Base-by-base conservation (phyloP, 2,888 invertebrate species). In the Endotricha flammealis region DNA sequence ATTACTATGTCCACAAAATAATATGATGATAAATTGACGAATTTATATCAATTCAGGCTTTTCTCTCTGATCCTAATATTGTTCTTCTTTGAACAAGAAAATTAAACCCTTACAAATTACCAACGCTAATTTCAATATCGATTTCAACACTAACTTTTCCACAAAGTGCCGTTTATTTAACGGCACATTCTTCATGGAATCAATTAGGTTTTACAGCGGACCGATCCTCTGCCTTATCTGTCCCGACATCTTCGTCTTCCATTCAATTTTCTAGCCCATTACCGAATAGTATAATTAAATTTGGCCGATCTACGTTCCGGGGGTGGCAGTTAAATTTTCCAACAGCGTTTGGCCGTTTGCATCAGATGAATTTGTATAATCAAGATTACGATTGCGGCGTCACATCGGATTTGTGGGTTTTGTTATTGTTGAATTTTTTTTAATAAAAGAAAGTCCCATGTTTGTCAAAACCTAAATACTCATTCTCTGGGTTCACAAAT, bases 211-310 rank as follows among this genome's bases (percentile, higher is more conserved):
- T 61, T 69, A 56, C 54, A 38, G 49, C 51, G 44, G 43, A 33
- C 45, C 46, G 44, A 47, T 60, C 54, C 57, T 48, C 53, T 50
- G 43, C 47, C 44, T 41, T 51, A 57, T 64, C 57, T 54, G 51
- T 49, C 48, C 43, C 51, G 50, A 50, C 59, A 64, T 64, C 61
- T 65, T 51, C 50, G 48, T 50, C 45, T 58, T 58, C 64, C 68
- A 68, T 79, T 77, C 64, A 77, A 82, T 81, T 81, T 81, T 78
- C 79, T 73, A 77, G 73, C 60, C 77, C 76, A 79, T 81, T 77
- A 74, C 75, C 68, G 64, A 70, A 75, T 62, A 57, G 62, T 59
- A 72, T 79, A 81, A 81, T 82, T 82, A 72, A 81, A 80, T 79
- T 79, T 66, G 69, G 63, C 64, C 67, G 61, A 66, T 62, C 64